Percentiles rank a stretch among this genome's conserved stretches.
Conservation (phyloP, 2,797 vertebrate genomes). For the Selene dorsalis region DNA sequence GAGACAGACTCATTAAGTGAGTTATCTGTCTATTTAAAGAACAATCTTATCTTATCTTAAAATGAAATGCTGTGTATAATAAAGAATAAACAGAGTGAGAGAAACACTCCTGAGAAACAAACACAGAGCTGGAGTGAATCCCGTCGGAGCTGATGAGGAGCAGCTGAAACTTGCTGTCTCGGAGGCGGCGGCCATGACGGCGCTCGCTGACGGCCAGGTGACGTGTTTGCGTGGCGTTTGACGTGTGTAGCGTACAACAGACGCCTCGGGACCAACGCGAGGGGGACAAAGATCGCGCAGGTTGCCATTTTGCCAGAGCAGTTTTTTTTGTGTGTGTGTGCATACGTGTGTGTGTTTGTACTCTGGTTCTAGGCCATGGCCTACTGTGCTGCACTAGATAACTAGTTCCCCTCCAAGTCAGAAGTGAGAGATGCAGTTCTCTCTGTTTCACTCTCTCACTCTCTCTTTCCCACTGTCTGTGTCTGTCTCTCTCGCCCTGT, state of each 20-base stretch:
- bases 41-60: no score
- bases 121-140: no score
- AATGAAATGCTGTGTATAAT: background rate
- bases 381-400: constrained; percentile 72
- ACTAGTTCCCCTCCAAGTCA: constrained; percentile 71
- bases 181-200: no score
- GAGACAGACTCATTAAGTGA: background rate
- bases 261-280: constrained; percentile 3
- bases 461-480: constrained; percentile 49
- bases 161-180: no score
- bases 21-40: no score
- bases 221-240: background rate
- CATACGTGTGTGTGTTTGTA: constrained; percentile 29
- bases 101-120: no score
- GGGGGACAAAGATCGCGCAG: constrained; percentile 32
- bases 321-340: constrained; percentile 6
- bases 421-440: constrained; percentile 66
- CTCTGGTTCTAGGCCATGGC: constrained; percentile 68
- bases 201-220: constrained; percentile 17
- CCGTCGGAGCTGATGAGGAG: no score
- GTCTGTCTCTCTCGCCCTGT: constrained; percentile 75
- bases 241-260: background rate
- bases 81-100: background rate
- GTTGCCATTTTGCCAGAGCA: constrained; percentile 21
- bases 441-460: constrained; percentile 53